Conservation (phyloP, 2,113 vertebrate genomes). For the Acinonyx jubatus region DNA sequence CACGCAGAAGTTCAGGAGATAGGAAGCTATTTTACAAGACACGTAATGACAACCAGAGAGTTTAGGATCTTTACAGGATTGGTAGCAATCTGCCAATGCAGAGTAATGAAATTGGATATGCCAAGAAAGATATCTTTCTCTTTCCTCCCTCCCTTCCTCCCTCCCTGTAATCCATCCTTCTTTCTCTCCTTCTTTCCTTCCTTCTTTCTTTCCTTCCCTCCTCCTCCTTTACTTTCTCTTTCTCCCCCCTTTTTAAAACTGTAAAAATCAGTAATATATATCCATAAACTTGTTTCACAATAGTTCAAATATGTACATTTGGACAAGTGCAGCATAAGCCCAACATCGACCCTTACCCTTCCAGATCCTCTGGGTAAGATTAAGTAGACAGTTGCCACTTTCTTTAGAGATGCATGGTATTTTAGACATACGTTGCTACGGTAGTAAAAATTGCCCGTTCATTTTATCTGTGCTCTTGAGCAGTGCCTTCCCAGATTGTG, state of each 20-base stretch:
- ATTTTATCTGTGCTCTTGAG: not conserved
- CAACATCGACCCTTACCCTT: not conserved
- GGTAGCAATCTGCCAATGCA: not conserved
- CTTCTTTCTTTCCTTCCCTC: not conserved
- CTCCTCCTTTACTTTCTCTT: too few species aligned
- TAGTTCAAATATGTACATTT: not conserved
- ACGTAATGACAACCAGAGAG: not conserved
- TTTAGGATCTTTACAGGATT: not conserved
- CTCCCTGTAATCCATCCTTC: fast-evolving
- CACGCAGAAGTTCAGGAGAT: not conserved
- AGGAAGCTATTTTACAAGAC: not conserved
- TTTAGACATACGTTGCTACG: too few species aligned
- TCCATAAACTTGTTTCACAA: not conserved
- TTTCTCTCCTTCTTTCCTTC: not conserved
- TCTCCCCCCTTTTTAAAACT: not conserved
- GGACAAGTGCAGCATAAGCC: not conserved
- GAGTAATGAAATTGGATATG: not conserved
- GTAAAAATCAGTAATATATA: not conserved
- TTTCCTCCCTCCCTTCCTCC: too few species aligned
- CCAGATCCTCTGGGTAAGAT: not conserved
- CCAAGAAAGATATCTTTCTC: not conserved
- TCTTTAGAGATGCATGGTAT: not conserved
- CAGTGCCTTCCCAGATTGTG: not conserved
- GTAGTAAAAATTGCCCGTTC: not conserved
- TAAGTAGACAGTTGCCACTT: not conserved